These are phyloP conservation scores for Brachypterus glaber DNA, from an alignment of 2,888 invertebrate genomes.

Conservation along the genomic window DNA sequence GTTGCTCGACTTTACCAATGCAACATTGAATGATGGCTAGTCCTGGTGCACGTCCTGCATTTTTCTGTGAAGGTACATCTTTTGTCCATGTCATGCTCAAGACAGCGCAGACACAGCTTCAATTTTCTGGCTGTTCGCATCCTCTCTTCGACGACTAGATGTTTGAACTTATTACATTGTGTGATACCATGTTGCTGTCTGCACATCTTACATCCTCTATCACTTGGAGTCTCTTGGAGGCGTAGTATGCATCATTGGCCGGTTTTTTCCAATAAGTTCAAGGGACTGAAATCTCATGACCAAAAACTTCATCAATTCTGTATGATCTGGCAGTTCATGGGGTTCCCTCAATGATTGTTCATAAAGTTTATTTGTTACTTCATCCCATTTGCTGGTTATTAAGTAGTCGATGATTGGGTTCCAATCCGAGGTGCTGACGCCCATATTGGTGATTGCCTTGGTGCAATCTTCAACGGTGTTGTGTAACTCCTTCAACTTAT, in stretches of 20 bases:
- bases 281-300: slow-evolving; percentile 8
- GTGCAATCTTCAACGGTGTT: slow-evolving; percentile 8
- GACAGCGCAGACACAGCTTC: too few relatives aligned
- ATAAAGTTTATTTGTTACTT: slow-evolving; percentile 5
- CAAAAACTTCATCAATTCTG: slow-evolving; percentile 1
- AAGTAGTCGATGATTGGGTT: slow-evolving; percentile 1
- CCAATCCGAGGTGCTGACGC: slow-evolving; percentile 1
- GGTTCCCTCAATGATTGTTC: slow-evolving; percentile 5
- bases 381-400: slow-evolving; percentile 5
- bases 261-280: slow-evolving; percentile 1
- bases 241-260: not conserved
- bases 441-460: slow-evolving; percentile 5
- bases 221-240: too few relatives aligned
- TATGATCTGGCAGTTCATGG: slow-evolving; percentile 5
- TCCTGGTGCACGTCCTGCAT: too few relatives aligned
- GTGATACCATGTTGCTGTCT: too few relatives aligned
- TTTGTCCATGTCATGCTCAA: too few relatives aligned
- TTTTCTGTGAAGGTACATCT: too few relatives aligned
- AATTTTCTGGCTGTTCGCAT: too few relatives aligned
- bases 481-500: slow-evolving; percentile 6
- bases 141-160: too few relatives aligned
- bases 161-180: too few relatives aligned
- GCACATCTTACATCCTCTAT: too few relatives aligned
- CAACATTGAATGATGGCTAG: too few relatives aligned
- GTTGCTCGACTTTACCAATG: too few relatives aligned